A percentile compares a stretch with the other conserved stretches of the same genome.
Evolutionary conservation across 2,888 invertebrate species (phyloP).

Genomic region (Hypomecis atomaria): DNA sequence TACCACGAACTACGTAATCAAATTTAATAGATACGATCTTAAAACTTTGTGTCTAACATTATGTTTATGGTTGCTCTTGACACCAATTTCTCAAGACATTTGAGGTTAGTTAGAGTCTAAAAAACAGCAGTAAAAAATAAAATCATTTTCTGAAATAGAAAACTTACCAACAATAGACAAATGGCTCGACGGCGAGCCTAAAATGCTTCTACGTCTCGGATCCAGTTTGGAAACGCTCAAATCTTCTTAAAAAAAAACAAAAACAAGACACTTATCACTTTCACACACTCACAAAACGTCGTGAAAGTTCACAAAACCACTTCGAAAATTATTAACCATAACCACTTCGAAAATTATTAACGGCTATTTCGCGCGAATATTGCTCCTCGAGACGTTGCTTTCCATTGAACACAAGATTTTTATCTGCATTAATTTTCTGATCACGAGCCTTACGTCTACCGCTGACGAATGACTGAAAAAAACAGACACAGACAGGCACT

Average conservation of each 20-base stretch:
- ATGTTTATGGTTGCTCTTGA: slow-evolving; percentile 52
- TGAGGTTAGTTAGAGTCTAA: slow-evolving; percentile 48
- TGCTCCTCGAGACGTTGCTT: slow-evolving; percentile 42
- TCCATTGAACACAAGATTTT: slow-evolving; percentile 61
- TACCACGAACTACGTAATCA: slow-evolving; percentile 41
- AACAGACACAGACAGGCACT: slow-evolving; percentile 30
- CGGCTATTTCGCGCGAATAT: slow-evolving; percentile 31
- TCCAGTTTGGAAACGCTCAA: slow-evolving; percentile 60
- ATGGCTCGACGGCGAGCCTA: slow-evolving; percentile 55
- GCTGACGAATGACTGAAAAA: slow-evolving; percentile 35
- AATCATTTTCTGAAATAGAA: not conserved
- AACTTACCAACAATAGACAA: slow-evolving; percentile 54
- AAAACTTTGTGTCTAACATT: slow-evolving; percentile 28
- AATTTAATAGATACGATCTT: slow-evolving; percentile 1
- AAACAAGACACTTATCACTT: slow-evolving; percentile 39
- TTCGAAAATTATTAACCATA: slow-evolving; percentile 33
- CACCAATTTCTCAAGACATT: slow-evolving; percentile 42
- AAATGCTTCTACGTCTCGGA: slow-evolving; percentile 64
- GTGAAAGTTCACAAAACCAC: slow-evolving; percentile 32
- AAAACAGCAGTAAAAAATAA: slow-evolving; percentile 5
- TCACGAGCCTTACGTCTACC: slow-evolving; percentile 66
- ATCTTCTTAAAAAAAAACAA: slow-evolving; percentile 35
- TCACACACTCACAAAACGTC: slow-evolving; percentile 38
- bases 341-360: slow-evolving; percentile 33
- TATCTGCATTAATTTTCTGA: slow-evolving; percentile 68